Evolutionary conservation across 2,113 vertebrate species (phyloP).

Genomic region (Scopus umbretta): DNA sequence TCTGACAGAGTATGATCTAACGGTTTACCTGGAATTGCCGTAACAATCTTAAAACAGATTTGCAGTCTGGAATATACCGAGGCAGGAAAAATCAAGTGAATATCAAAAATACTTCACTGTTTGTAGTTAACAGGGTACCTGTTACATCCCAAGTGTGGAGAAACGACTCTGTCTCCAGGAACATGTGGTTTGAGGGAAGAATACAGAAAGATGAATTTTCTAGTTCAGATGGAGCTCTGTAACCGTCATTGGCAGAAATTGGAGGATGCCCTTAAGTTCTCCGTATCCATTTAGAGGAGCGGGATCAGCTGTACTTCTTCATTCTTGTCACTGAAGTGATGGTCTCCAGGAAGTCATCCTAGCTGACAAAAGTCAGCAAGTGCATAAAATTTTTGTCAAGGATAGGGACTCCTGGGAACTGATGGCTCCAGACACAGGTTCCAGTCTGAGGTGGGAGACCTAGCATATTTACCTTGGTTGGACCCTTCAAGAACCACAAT

Average conservation of each 20-base stretch:
- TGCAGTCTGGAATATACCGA: not conserved
- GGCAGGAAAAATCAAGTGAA: not conserved
- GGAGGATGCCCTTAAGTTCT: not conserved
- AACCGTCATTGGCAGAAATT: not conserved
- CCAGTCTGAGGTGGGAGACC: not conserved
- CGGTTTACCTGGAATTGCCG: not conserved
- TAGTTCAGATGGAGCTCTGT: not conserved
- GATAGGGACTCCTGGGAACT: not conserved
- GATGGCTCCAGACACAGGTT: not conserved
- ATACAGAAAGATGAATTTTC: not conserved
- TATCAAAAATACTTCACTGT: not conserved
- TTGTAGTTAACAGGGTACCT: not conserved
- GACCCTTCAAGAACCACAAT: not conserved
- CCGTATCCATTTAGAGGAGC: not conserved
- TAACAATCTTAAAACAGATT: not conserved
- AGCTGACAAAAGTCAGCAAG: not conserved
- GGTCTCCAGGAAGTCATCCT: not conserved
- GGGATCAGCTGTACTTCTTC: not conserved
- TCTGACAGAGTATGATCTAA: not conserved
- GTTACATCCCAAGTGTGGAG: not conserved
- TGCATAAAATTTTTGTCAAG: not conserved
- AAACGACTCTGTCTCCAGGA: not conserved
- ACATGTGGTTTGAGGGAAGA: not conserved
- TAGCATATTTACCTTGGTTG: not conserved
- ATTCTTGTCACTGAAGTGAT: not conserved